Base-by-base conservation (phyloP, 1,140 invertebrate genomes). In the Drosophila hydei region DNA sequence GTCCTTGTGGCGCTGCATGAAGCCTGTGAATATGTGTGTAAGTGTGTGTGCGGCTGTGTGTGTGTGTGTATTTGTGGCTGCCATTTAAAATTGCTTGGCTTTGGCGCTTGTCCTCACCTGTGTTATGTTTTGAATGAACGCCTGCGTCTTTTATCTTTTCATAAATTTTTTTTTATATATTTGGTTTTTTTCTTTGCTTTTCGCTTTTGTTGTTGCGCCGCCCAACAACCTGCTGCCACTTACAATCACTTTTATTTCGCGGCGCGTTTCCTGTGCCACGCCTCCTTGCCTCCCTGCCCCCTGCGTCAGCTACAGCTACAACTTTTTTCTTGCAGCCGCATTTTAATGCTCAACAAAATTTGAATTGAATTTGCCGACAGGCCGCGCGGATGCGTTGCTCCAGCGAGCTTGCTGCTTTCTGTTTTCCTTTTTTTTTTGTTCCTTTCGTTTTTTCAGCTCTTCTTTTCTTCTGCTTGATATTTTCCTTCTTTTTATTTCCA, bases 321-420 rank as follows among this genome's bases (percentile, higher is more conserved):
- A 88, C 77, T 88, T 88, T 79, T 76, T 42, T 21, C 70, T 75
- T 84, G 75, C 79, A 75, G 79, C 73, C 68, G 56, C 73, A 76
- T 85, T 87, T 87, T 88, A 87, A 87, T 87, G 81, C 81, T 88
- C 87, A 71, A 83, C 81, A 78, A 85, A 85, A 87, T 87, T 87
- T 87, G 81, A 87, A 87, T 87, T 87, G 81, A 87, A 87, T 87
- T 87, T 87, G 81, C 83, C 74, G 64, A 81, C 75, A 87, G 78
- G 69, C 55, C 56, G 71, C 42, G 64, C 80, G 79, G 74, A 83
- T 81, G 70, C 75, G 59, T 71, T 50, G 45, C 68, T 62, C 64
- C 69, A 23, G 43, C 43, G 11, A 19, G 18, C 43, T 45, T 16
- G 30, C 30, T 33, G 30, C 30, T 40, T 16, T 42, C 38, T 45